A percentile compares a stretch with the other conserved stretches of the same genome.
Conservation (phyloP, 2,888 invertebrate genomes). For the Taphrorychus bicolor region DNA sequence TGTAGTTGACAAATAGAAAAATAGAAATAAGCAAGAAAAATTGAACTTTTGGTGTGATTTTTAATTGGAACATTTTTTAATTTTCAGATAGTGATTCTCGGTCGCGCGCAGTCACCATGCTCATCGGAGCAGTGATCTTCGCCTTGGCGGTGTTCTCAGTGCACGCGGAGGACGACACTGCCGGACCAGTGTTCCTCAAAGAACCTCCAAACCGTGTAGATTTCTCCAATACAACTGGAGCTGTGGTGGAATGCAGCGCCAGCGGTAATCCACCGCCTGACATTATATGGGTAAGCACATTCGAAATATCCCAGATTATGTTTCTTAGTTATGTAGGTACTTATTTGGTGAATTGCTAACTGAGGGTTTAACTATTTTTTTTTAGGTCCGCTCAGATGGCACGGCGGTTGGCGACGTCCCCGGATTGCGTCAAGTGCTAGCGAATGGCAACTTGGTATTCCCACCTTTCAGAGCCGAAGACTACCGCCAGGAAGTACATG, state of each 20-base stretch:
- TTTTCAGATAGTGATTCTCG: slow-evolving; percentile 10
- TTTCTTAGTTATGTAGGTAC: no score
- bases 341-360: no score
- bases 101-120: slow-evolving; percentile 28
- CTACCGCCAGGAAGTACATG: slow-evolving; percentile 93
- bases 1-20: no score
- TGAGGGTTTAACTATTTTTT: not conserved
- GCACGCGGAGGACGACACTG: slow-evolving; percentile 53
- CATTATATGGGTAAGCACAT: slow-evolving; percentile 85
- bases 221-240: slow-evolving; percentile 93
- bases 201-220: slow-evolving; percentile 92
- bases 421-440: slow-evolving; percentile 65
- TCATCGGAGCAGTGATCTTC: slow-evolving; percentile 32
- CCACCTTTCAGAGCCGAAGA: slow-evolving; percentile 94
- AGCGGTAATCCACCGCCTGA: slow-evolving; percentile 89
- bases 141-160: slow-evolving; percentile 31
- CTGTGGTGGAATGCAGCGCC: slow-evolving; percentile 91
- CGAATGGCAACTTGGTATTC: slow-evolving; percentile 92
- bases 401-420: slow-evolving; percentile 91
- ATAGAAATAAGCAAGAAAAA: no score
- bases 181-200: slow-evolving; percentile 88
- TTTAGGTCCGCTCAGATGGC: slow-evolving; percentile 75
- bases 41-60: no score
- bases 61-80: no score
- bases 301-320: no score